Conservation (phyloP, 2,797 vertebrate species). For the Presbytis comata region DNA sequence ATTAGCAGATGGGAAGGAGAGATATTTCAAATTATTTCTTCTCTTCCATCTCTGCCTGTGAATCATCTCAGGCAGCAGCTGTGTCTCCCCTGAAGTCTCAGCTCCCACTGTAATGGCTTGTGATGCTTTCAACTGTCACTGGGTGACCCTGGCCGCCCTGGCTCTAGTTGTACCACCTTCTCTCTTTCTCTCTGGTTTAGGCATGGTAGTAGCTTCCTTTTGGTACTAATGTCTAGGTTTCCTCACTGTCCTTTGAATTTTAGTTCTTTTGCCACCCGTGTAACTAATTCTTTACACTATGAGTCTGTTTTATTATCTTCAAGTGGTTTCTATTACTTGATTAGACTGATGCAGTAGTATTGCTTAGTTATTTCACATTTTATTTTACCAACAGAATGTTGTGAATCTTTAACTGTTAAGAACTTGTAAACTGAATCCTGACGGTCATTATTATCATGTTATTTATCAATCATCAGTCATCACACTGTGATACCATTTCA, state of each 20-base stretch:
- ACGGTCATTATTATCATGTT: background rate
- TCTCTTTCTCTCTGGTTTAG: background rate
- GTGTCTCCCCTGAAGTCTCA: background rate
- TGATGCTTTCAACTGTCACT: background rate
- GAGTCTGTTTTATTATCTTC: background rate
- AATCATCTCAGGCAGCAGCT: background rate
- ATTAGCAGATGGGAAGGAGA: background rate
- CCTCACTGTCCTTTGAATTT: background rate
- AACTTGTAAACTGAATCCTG: conserved; percentile 10
- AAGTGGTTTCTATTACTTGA: background rate
- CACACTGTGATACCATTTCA: background rate
- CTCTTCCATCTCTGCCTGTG: background rate
- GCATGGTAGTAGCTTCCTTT: background rate
- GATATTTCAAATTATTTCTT: background rate
- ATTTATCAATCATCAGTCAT: conserved; percentile 20
- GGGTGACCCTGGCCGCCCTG: background rate
- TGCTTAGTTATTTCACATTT: conserved; percentile 43
- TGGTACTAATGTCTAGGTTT: background rate
- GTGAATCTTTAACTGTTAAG: conserved; percentile 17
- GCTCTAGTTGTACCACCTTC: background rate
- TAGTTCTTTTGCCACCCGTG: background rate
- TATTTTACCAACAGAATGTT: conserved; percentile 28
- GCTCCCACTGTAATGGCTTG: background rate
- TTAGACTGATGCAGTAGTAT: conserved; percentile 8
- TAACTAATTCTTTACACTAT: background rate